Evolutionary conservation across 1,140 invertebrate genomes (phyloP), one percentile per base, ranked within the genome.

Genomic region (Bombus ignitus): DNA sequence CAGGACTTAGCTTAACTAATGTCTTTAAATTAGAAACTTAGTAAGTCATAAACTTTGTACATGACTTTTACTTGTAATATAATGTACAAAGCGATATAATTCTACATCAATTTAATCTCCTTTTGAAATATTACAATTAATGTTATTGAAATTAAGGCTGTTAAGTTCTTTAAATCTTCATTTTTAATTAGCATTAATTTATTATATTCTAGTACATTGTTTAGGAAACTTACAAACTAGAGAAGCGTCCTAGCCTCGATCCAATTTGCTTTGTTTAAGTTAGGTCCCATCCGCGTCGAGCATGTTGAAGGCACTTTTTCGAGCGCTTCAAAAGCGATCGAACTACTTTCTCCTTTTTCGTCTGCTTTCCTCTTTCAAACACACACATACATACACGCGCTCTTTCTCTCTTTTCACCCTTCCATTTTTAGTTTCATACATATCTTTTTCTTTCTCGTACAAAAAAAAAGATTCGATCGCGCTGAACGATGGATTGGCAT

Each of bases 171-270:
- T 78, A 77, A 82, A 76, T 62, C 75, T 53, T 75, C 53, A 39
- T 87, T 47, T 87, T 85, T 79, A 82, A 57, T 90, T 83, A 83
- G 86, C 82, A 79, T 85, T 89, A 85, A 90, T 90, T 92, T 91
- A 88, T 90, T 91, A 92, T 91, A 86, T 70, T 83, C 76, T 87
- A 92, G 57, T 83, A 88, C 87, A 89, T 70, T 92, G 87, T 85
- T 88, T 93, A 89, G 91, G 83, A 84, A 93, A 90, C 92, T 94
- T 94, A 94, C 76, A 88, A 93, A 89, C 92, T 94, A 94, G 88
- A 94, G 93, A 94, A 94, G 92, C 94, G 91, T 94, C 89, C 92
- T 90, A 89, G 92, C 93, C 90, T 92, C 91, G 89, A 86, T 91
- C 92, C 91, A 89, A 92, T 85, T 90, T 94, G 92, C 88, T 91